Evolutionary conservation across 2,888 invertebrate genomes (phyloP), one percentile per base, ranked within the genome.

Genomic region (Didymodactylos carnosus): DNA sequence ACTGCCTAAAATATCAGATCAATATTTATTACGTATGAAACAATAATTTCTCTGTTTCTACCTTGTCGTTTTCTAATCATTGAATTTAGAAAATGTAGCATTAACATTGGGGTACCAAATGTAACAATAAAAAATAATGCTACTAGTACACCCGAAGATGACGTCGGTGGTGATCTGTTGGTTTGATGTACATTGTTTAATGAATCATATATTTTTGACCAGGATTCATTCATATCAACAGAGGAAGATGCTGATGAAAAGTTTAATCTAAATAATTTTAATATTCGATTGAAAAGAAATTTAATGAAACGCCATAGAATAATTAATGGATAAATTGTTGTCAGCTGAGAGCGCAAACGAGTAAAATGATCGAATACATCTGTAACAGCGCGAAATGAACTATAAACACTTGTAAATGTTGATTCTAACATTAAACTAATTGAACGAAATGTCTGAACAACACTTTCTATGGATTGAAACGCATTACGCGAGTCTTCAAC

Each of bases 341-440:
- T 88, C 79, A 97, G 89, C 78, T 93, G 88, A 6, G 88, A 87
- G 76, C 90, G 87, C 75, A 95, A 84, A 70, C 90, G 86, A 7
- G 91, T 90, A 81, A 97, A 90, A 84, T 95, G 95, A 78, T 97
- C 94, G 11, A 94, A 94, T 2, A 97, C 94, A 75, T 94, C 92
- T 72, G 97, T 86, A 77, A 97, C 91, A 72, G 97, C 95, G 79
- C 91, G 87, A 82, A 95, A 97, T 0, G 95, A 94, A 82, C 91
- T 94, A 25, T 93, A 92, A 80, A 97, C 87, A 5, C 95, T 94
- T 81, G 91, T 91, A 82, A 93, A 94, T 69, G 95, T 94, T 29
- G 94, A 94, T 80, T 95, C 95, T 75, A 97, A 83, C 92, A 97
- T 94, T 88, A 93, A 91, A 4, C 94, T 91, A 4, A 97, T 88